phyloP scores from a whole-genome alignment of 1,140 invertebrate genomes.

The Ptiloglossa arizonensis region DNA sequence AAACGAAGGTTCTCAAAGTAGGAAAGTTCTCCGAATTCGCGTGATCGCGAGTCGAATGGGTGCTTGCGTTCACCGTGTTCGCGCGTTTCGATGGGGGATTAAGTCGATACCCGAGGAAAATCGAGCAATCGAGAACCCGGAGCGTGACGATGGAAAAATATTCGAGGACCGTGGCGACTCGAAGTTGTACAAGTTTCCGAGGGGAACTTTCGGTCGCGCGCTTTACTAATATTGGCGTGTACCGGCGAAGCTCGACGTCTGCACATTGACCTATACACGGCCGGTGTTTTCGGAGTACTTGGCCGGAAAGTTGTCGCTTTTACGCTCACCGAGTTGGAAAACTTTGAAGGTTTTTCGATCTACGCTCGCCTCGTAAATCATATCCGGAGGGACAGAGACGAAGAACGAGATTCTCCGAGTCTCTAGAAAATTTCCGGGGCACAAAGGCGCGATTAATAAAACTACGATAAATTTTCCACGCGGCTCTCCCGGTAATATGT shows the following conservation, averaged over 20 bases:
- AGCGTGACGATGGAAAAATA: background rate
- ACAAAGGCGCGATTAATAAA: background rate
- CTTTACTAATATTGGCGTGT: conserved; percentile 4
- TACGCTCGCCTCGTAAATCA: background rate
- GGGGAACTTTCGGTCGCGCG: background rate
- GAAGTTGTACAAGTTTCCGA: background rate
- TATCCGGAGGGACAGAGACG: background rate
- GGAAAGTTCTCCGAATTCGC: background rate
- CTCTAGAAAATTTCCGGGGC: background rate
- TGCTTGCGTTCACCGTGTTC: background rate
- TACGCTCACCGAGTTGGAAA: background rate
- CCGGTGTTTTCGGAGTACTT: background rate
- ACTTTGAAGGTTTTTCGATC: background rate
- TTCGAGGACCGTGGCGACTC: background rate
- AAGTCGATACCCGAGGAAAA: conserved; percentile 14
- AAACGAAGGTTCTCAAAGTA: conserved; percentile 3
- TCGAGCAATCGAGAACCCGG: background rate
- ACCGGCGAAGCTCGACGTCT: background rate
- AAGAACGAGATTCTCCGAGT: background rate
- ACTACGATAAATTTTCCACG: background rate
- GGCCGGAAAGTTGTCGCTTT: background rate
- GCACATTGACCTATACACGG: background rate
- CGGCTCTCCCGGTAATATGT: no score
- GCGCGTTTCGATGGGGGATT: background rate
- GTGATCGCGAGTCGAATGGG: background rate